These are phyloP conservation scores for Drosophila bocqueti DNA, from an alignment of 1,140 invertebrate species.

Conservation along the genomic window DNA sequence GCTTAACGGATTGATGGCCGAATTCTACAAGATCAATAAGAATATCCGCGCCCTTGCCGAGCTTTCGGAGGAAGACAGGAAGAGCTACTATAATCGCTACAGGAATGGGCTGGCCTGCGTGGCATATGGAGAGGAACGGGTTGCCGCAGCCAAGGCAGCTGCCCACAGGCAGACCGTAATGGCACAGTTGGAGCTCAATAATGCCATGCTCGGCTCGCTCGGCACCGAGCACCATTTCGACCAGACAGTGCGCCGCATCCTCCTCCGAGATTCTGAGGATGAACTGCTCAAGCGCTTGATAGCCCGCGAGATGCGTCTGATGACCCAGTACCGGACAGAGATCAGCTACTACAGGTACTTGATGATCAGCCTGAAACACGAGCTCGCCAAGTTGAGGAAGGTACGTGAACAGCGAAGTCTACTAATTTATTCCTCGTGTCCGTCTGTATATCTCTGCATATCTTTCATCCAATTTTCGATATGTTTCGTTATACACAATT, in stretches of 20 bases:
- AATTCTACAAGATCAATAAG: neutral
- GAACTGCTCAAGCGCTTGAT: constrained; percentile 12
- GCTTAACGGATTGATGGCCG: neutral
- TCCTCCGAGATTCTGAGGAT: constrained; percentile 12
- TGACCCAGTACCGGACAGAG: constrained; percentile 5
- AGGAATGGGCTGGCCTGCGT: neutral
- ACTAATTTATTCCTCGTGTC: neutral
- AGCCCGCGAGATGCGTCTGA: constrained; percentile 4
- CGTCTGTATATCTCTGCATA: neutral
- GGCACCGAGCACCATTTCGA: constrained; percentile 24
- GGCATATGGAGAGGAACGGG: neutral
- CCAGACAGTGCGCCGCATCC: neutral
- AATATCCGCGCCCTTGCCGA: neutral
- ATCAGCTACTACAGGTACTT: constrained; percentile 9
- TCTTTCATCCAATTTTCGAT: too few relatives aligned
- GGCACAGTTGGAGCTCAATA: neutral
- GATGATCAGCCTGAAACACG: constrained; percentile 10
- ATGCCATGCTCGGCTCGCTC: neutral
- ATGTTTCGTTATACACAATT: too few relatives aligned
- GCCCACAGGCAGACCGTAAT: too few relatives aligned
- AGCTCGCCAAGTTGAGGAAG: neutral
- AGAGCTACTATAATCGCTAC: neutral
- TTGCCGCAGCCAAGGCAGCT: neutral
- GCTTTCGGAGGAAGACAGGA: neutral
- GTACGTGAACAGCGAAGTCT: constrained; percentile 1